Evolutionary conservation across 2,113 vertebrate species (phyloP).

Genomic region (Loxodonta africana): DNA sequence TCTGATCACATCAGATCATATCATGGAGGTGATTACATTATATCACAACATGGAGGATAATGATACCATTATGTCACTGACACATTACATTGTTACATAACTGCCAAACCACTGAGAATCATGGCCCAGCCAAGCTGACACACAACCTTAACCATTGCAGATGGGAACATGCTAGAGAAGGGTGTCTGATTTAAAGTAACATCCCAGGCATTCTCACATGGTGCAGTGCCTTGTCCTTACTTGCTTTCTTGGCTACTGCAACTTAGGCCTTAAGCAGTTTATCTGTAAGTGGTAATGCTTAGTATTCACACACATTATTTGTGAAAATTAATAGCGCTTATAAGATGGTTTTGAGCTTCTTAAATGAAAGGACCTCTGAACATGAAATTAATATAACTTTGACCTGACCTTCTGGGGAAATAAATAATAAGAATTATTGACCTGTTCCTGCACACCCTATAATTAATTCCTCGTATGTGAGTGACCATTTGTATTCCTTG

Average conservation of each 20-base stretch:
- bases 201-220: neutral
- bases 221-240: neutral
- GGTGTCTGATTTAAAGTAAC: neutral
- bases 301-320: constrained; percentile 9
- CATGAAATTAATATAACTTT: constrained; percentile 26
- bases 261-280: neutral
- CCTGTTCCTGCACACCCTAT: neutral
- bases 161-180: neutral
- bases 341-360: constrained; percentile 37
- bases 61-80: no score
- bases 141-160: no score
- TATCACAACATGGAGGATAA: no score
- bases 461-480: neutral
- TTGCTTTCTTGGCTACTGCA: neutral
- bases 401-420: neutral
- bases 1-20: no score
- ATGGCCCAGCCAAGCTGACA: no score
- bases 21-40: no score
- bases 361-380: constrained; percentile 30
- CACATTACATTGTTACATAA: no score
- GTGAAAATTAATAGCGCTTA: neutral
- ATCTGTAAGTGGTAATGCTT: neutral
- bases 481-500: neutral
- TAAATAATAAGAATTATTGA: neutral
- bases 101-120: no score